Conservation (phyloP, 1,140 invertebrate species). For the Helicoverpa armigera region DNA sequence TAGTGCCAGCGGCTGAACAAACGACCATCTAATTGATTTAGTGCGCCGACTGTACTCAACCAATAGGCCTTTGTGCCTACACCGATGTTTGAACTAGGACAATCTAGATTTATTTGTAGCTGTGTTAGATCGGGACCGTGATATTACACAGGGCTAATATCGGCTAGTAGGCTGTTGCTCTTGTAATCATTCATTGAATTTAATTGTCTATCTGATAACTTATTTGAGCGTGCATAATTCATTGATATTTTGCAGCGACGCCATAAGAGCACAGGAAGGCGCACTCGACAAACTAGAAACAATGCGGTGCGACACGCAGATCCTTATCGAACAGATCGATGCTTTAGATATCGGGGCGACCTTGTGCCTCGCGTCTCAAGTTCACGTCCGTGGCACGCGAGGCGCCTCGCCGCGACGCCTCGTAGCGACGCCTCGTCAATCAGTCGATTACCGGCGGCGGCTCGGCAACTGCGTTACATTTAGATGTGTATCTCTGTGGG, state of each 20-base stretch:
- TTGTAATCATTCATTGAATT: too few species aligned
- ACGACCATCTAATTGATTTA: not conserved
- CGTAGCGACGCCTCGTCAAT: constrained; percentile 4
- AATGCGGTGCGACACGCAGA: constrained; percentile 1
- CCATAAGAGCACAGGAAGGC: not conserved
- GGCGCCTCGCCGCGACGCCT: not conserved
- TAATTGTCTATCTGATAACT: not conserved
- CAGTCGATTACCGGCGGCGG: not conserved
- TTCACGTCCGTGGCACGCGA: not conserved
- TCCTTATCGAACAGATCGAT: not conserved
- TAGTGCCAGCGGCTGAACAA: not conserved
- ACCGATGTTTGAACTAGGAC: not conserved
- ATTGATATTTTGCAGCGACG: not conserved
- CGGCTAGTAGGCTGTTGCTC: too few species aligned
- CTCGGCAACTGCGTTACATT: constrained; percentile 1
- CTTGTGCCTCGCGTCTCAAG: constrained; percentile 20
- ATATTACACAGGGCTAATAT: too few species aligned
- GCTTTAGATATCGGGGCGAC: not conserved
- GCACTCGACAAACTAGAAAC: not conserved
- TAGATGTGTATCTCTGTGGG: constrained; percentile 23
- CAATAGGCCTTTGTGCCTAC: not conserved
- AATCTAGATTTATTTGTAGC: constrained; percentile 1
- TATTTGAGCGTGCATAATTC: not conserved
- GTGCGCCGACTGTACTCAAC: not conserved
- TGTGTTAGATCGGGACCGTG: not conserved